Base-by-base conservation (phyloP, 1,140 invertebrate species). In the Trypoxylus dichotomus region DNA sequence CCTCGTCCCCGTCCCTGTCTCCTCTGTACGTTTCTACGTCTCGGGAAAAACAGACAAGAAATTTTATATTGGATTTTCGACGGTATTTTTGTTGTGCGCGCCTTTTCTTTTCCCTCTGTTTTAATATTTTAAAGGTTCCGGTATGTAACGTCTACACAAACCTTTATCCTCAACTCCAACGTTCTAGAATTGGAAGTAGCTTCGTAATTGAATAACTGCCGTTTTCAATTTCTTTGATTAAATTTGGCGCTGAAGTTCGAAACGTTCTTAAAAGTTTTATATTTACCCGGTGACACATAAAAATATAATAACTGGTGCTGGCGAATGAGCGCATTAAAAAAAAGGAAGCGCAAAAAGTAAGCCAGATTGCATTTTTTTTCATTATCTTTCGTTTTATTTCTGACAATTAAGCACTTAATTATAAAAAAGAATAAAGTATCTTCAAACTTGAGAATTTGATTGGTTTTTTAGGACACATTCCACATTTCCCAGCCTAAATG, bases 31-130 rank as follows among this genome's bases (percentile, higher is more conserved):
- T 63, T 63, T 63, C 21, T 19, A 7, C 24, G 60, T 63, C 60
- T 63, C 60, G 60, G 10, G 60, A 24, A 63, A 63, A 24, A 63
- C 21, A 63, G 21, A 63, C 19, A 27, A 63, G 25, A 24, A 63
- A 63, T 63, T 63, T 63, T 63, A 63, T 63, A 63, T 63, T 63
- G 60, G 60, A 63, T 63, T 63, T 63, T 63, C 60, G 60, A 63
- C 60, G 60, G 60, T 27, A 63, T 63, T 63, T 63, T 63, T 63
- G 21, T 63, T 24, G 19, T 63, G 60, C 19, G 19, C 60, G 60
- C 60, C 60, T 27, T 63, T 63, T 19, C 60, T 27, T 63, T 63
- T 63, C 21, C 25, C 60, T 27, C 60, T 63, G 60, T 63, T 63
- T 63, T 63, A 63, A 63, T 63, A 63, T 63, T 63, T 63, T 63